phyloP scores from a whole-genome alignment of 2,113 vertebrate species.

The Centrocercus urophasianus region DNA sequence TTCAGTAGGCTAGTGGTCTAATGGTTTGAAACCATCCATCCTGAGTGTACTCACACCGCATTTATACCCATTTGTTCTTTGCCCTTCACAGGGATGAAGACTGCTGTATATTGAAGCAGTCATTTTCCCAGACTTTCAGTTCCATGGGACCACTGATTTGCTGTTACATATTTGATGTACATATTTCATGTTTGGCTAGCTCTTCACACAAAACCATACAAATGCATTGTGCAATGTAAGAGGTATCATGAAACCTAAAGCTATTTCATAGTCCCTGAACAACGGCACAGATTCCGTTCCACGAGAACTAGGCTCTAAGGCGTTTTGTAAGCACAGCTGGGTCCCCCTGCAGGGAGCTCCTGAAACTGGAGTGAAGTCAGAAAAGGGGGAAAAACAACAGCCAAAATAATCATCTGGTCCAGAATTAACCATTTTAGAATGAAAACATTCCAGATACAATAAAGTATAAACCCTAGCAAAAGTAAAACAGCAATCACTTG shows the following conservation, averaged over 20 bases:
- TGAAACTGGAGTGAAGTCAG: not conserved
- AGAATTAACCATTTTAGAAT: not conserved
- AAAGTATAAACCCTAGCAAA: not conserved
- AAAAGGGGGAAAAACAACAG: not conserved
- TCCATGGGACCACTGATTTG: not conserved
- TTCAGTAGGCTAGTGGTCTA: not conserved
- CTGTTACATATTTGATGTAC: not conserved
- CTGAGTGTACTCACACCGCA: not conserved
- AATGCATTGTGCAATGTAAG: accelerated
- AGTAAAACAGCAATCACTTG: not conserved
- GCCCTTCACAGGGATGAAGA: not conserved
- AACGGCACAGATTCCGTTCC: not conserved
- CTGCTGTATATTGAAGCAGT: not conserved
- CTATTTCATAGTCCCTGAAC: not conserved
- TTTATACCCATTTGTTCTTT: not conserved
- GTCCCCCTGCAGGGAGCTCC: not conserved
- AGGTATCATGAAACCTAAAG: not conserved
- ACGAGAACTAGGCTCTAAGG: not conserved
- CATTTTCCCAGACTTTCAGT: not conserved
- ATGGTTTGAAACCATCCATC: not conserved
- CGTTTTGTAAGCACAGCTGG: not conserved
- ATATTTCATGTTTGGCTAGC: not conserved
- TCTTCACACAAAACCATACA: not conserved
- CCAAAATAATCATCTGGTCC: not conserved
- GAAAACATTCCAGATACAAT: not conserved